These are phyloP conservation scores for Drosophila setosimentum DNA, from an alignment of 2,888 invertebrate genomes.

Conservation along the genomic window DNA sequence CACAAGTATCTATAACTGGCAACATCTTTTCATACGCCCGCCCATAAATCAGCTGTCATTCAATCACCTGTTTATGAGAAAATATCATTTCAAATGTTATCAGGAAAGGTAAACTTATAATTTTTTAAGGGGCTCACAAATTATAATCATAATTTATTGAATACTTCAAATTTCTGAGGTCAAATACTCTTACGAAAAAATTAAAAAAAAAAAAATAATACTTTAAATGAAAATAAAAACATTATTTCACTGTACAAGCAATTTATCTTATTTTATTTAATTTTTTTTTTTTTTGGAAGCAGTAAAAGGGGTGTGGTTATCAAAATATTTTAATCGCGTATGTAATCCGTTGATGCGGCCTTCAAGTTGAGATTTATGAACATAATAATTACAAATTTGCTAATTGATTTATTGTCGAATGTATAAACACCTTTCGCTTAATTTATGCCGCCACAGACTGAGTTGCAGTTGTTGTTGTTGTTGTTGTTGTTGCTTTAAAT, in stretches of 20 bases:
- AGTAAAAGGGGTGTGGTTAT: conserved; percentile 28
- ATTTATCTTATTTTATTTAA: neutral
- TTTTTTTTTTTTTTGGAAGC: neutral
- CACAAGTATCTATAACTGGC: neutral
- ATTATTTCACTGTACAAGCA: neutral
- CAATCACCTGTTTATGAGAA: neutral
- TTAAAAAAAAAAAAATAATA: neutral
- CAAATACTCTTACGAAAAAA: too few relatives aligned
- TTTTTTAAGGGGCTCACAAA: neutral
- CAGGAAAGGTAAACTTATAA: neutral
- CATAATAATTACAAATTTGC: conserved; percentile 83
- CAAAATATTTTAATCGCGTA: conserved; percentile 64
- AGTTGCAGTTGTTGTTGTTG: conserved; percentile 20
- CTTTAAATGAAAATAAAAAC: neutral
- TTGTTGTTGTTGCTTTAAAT: conserved; percentile 60
- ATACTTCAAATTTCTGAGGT: neutral
- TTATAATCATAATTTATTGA: neutral
- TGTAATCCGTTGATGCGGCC: conserved; percentile 49
- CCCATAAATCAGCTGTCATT: neutral
- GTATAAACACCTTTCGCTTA: conserved; percentile 75
- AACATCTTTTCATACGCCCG: accelerated
- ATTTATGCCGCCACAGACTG: conserved; percentile 63
- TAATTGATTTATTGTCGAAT: conserved; percentile 83
- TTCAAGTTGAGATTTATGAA: conserved; percentile 79
- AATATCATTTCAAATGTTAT: neutral